Conservation (phyloP, 2,888 invertebrate species). For the Eupithecia centaureata region DNA sequence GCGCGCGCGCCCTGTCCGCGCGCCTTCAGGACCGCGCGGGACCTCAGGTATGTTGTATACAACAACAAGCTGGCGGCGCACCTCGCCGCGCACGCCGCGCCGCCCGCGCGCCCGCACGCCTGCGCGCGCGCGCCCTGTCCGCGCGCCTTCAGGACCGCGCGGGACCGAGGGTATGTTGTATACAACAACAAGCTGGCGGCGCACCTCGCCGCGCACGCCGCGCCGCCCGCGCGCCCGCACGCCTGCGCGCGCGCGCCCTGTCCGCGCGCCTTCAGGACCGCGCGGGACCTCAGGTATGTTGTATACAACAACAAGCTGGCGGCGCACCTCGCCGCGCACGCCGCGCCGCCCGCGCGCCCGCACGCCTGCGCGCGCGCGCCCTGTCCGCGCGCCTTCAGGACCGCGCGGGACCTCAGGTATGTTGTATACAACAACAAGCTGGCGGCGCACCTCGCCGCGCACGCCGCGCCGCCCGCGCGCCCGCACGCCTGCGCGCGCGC, state of each 20-base stretch:
- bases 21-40: constrained; percentile 42
- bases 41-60: constrained; percentile 36
- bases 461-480: too few species aligned
- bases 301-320: neutral
- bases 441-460: too few species aligned
- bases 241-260: constrained; percentile 43
- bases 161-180: constrained; percentile 39
- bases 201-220: constrained; percentile 53
- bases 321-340: neutral
- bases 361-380: too few species aligned
- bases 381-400: too few species aligned
- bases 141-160: constrained; percentile 42
- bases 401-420: too few species aligned
- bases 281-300: constrained; percentile 39
- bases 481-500: too few species aligned
- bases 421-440: too few species aligned
- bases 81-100: constrained; percentile 43
- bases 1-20: constrained; percentile 45
- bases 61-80: constrained; percentile 68
- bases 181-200: constrained; percentile 65
- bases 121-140: constrained; percentile 44
- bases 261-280: constrained; percentile 41
- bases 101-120: constrained; percentile 45
- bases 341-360: too few species aligned
- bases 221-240: constrained; percentile 44